Percentiles rank a stretch among this genome's conserved stretches.
These are phyloP conservation scores for Clanis bilineata DNA, from an alignment of 2,888 invertebrate species.

Conservation along the genomic window DNA sequence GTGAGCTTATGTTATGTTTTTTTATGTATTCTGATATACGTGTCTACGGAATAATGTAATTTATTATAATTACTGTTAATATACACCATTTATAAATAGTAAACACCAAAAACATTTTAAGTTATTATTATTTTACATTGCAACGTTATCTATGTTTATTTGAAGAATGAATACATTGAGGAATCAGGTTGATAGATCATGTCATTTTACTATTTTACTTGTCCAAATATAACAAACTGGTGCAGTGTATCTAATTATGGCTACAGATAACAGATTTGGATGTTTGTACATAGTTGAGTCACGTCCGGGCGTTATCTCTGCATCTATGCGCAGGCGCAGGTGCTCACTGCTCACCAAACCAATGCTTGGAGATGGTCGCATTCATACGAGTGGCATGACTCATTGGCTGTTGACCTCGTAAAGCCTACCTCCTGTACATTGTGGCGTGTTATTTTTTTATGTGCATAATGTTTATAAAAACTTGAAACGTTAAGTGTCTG, in stretches of 20 bases:
- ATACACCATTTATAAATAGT: no score
- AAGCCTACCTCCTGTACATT: conserved; percentile 5
- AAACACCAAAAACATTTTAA: no score
- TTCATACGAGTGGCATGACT: conserved; percentile 39
- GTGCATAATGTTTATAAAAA: background rate
- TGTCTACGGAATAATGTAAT: no score
- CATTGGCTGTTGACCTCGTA: conserved; percentile 58
- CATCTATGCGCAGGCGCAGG: conserved; percentile 29
- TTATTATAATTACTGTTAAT: no score
- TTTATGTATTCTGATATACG: no score
- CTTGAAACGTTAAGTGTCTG: conserved; percentile 19
- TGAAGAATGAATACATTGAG: background rate
- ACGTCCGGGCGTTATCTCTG: conserved; percentile 32
- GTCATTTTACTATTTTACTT: background rate
- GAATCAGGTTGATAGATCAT: background rate
- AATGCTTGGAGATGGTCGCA: conserved; percentile 38
- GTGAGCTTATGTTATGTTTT: no score
- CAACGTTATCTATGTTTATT: background rate
- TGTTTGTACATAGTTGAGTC: conserved; percentile 28
- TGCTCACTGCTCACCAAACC: conserved; percentile 35
- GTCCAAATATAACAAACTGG: background rate
- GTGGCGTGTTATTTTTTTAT: background rate
- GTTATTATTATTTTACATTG: no score
- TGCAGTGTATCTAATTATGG: conserved; percentile 8
- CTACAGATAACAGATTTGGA: conserved; percentile 14